Conservation (phyloP, 2,113 vertebrate genomes). For the Platysternon megacephalum region DNA sequence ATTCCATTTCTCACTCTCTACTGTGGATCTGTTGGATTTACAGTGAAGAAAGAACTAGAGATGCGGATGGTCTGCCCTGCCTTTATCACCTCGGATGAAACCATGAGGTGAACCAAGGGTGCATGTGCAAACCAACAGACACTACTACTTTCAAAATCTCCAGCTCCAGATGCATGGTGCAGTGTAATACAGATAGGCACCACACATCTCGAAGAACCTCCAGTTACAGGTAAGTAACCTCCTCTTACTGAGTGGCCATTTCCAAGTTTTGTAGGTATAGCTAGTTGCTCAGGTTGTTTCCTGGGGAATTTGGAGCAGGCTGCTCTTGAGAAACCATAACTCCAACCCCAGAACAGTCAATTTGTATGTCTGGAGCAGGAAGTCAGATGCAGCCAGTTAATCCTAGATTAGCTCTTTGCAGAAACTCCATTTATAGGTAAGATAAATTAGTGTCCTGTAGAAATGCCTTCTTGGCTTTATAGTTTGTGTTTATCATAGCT, state of each 20-base stretch:
- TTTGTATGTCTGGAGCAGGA: neutral
- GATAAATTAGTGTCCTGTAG: neutral
- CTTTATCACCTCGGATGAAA: neutral
- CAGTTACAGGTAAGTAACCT: neutral
- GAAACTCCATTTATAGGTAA: rapidly evolving
- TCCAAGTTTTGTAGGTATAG: neutral
- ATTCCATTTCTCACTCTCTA: neutral
- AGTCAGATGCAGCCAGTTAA: neutral
- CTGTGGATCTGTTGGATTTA: neutral
- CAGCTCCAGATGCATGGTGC: neutral
- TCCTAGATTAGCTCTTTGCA: neutral
- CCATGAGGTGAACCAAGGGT: neutral
- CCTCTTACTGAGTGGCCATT: neutral
- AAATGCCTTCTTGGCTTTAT: neutral
- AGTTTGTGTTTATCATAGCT: neutral
- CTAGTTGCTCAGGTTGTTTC: neutral
- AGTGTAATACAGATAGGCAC: neutral
- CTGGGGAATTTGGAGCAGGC: neutral
- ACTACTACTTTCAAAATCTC: neutral
- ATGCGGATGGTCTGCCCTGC: neutral
- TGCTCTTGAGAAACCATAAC: neutral
- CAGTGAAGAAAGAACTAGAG: neutral
- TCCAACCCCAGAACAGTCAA: rapidly evolving
- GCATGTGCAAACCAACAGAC: neutral
- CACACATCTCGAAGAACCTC: neutral